Evolutionary conservation across 2,113 vertebrate genomes (phyloP).

Genomic region (Pelvicachromis taeniatus): DNA sequence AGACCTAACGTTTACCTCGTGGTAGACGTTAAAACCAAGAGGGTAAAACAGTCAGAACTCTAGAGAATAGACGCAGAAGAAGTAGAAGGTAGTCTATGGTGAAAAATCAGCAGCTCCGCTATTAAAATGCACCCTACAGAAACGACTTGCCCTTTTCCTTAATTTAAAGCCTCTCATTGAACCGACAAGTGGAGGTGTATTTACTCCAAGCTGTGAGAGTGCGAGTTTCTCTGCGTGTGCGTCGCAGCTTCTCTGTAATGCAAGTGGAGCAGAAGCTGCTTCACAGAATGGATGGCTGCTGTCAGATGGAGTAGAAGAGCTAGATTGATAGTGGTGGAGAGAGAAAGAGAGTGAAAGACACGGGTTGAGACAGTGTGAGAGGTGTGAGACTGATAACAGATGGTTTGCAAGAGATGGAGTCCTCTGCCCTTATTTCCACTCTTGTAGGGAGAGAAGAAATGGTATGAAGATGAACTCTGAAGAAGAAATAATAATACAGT

Average conservation of each 20-base stretch:
- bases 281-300: conserved; percentile 32
- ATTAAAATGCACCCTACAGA: background rate
- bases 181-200: background rate
- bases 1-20: too few species aligned
- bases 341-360: conserved; percentile 9
- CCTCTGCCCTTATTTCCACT: background rate
- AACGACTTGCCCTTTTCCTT: background rate
- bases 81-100: background rate
- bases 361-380: background rate
- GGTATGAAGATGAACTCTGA: background rate
- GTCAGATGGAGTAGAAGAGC: conserved; percentile 13
- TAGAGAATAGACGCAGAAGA: background rate
- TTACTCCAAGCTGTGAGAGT: background rate
- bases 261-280: background rate
- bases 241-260: background rate
- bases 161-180: background rate
- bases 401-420: background rate
- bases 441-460: background rate
- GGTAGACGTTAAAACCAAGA: background rate
- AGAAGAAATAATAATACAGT: background rate
- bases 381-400: conserved; percentile 32
- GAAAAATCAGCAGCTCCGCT: background rate
- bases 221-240: background rate
- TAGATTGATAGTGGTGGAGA: conserved; percentile 10
- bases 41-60: background rate